These are phyloP conservation scores for Luffia ferchaultella DNA, from an alignment of 2,888 invertebrate species.

Conservation along the genomic window DNA sequence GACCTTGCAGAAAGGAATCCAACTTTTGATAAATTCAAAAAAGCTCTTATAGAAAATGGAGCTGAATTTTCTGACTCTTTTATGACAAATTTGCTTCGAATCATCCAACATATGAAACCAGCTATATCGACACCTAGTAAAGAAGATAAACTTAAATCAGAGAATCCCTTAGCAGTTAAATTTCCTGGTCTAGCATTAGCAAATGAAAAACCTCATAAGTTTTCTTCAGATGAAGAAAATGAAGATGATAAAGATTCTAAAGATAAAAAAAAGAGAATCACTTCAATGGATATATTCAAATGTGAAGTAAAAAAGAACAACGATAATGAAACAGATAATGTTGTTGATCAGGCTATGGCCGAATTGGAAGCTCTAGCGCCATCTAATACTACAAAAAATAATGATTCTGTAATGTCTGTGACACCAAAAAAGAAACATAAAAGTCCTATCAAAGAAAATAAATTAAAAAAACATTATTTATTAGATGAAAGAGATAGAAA, in stretches of 20 bases:
- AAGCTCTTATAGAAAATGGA: slow-evolving; percentile 87
- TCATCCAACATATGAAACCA: slow-evolving; percentile 95
- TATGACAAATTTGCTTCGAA: slow-evolving; percentile 88
- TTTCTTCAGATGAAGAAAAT: slow-evolving; percentile 43
- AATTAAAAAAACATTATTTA: slow-evolving; percentile 21
- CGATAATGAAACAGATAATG: slow-evolving; percentile 33
- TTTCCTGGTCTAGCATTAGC: slow-evolving; percentile 86
- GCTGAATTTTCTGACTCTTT: slow-evolving; percentile 97
- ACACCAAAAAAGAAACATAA: slow-evolving; percentile 27
- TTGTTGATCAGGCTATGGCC: slow-evolving; percentile 85
- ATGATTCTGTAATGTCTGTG: slow-evolving; percentile 21
- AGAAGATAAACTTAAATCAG: slow-evolving; percentile 27
- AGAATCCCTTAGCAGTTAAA: slow-evolving; percentile 70
- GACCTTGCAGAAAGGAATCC: slow-evolving; percentile 89
- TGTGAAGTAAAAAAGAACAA: slow-evolving; percentile 30
- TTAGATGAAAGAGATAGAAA: slow-evolving; percentile 26
- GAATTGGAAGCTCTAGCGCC: slow-evolving; percentile 87
- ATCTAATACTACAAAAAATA: slow-evolving; percentile 40
- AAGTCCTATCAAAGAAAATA: slow-evolving; percentile 26
- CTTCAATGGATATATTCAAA: slow-evolving; percentile 51
- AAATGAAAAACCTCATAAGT: slow-evolving; percentile 69
- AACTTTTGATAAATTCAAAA: slow-evolving; percentile 88
- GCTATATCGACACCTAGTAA: slow-evolving; percentile 29
- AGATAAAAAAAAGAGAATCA: slow-evolving; percentile 32
- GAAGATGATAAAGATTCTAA: slow-evolving; percentile 37